phyloP scores from a whole-genome alignment of 2,113 vertebrate species.

The Megaleporinus macrocephalus region DNA sequence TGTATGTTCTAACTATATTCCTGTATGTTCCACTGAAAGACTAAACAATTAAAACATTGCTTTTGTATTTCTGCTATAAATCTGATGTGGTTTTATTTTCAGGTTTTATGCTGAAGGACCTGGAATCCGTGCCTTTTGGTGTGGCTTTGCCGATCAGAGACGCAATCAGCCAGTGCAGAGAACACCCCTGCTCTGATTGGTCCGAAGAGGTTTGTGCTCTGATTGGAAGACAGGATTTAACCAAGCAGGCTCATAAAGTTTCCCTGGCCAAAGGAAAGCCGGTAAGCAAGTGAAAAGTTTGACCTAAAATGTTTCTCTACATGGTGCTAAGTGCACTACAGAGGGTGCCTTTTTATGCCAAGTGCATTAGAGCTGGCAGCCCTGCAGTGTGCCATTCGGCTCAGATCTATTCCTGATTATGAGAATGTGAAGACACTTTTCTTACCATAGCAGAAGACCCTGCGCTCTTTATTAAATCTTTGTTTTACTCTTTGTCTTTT shows the following conservation, averaged over 20 bases:
- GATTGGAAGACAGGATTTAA: constrained; percentile 95
- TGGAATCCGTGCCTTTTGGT: constrained; percentile 95
- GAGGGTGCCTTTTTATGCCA: no score
- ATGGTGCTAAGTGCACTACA: no score
- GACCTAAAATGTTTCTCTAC: no score
- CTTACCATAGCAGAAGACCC: not conserved
- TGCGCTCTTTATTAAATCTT: not conserved
- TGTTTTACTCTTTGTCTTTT: not conserved
- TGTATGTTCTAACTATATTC: no score
- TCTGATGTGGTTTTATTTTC: constrained; percentile 28
- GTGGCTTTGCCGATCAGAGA: constrained; percentile 94
- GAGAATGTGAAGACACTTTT: not conserved
- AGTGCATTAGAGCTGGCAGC: no score
- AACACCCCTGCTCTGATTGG: constrained; percentile 95
- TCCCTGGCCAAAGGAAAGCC: constrained; percentile 88
- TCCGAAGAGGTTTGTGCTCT: constrained; percentile 92
- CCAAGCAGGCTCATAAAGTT: constrained; percentile 92
- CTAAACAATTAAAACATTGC: no score
- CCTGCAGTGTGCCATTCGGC: no score
- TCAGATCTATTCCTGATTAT: no score
- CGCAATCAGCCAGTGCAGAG: constrained; percentile 92
- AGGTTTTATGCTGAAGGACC: constrained; percentile 94
- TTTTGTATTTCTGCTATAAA: not conserved
- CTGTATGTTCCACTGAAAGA: no score
- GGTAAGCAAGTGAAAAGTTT: constrained; percentile 73